Conservation (phyloP, 2,113 vertebrate species). For the Varanus komodoensis region DNA sequence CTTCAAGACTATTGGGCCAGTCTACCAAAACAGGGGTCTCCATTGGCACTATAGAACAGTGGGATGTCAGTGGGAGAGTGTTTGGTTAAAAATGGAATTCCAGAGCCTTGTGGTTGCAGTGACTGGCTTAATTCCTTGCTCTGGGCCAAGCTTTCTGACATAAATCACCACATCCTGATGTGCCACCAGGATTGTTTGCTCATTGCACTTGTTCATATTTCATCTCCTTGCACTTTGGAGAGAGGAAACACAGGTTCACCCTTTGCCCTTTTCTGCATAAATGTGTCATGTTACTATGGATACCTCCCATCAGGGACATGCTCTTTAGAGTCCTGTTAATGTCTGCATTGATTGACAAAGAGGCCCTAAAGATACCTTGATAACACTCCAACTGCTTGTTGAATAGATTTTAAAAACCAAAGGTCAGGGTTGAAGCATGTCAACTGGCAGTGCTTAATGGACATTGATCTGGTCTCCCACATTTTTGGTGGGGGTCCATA, state of each 20-base stretch:
- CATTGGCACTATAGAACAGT: background rate
- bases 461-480: background rate
- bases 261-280: constrained; percentile 31
- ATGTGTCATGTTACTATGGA: constrained; percentile 31
- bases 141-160: background rate
- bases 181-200: constrained; percentile 1
- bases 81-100: background rate
- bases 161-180: constrained; percentile 13
- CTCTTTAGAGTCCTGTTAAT: constrained; percentile 28
- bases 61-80: background rate
- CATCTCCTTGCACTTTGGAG: constrained; percentile 27
- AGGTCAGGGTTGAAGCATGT: constrained; percentile 9
- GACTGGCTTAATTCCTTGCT: background rate
- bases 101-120: background rate
- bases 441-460: constrained; percentile 1
- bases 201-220: constrained; percentile 23
- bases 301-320: constrained; percentile 20
- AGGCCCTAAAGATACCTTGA: constrained; percentile 16
- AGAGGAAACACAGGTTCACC: constrained; percentile 29
- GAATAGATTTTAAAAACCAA: constrained; percentile 19
- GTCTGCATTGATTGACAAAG: constrained; percentile 28
- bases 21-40: background rate
- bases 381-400: constrained; percentile 15
- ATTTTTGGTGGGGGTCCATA: background rate
- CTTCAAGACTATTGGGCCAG: background rate